Evolutionary conservation across 64 coral and sea anemone genomes (phyloP), one percentile per base, ranked within the genome.

Genomic region (Actinia tenebrosa): DNA sequence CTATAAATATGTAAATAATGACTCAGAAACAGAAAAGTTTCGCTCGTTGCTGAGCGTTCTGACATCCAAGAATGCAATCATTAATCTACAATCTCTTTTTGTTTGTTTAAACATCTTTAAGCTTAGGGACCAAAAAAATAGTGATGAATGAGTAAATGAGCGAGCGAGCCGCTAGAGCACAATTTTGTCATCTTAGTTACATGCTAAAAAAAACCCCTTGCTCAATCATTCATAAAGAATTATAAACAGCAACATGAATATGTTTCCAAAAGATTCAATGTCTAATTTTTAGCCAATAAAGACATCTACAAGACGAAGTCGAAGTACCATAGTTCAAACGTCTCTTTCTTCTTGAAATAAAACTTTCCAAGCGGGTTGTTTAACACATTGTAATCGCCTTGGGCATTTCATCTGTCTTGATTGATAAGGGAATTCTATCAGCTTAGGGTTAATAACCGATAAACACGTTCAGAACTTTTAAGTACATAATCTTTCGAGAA

Each of bases 351-450:
- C 16, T 15, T 16, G 15, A 18, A 18, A 61, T 61, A 61, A 61
- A 61, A 61, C 18, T 61, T 18, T 61, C 60, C 5, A 23, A 66
- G 63, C 63, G 20, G 63, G n/a, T 66, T 66, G 63, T 66, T 66
- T 66, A 23, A 66, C 19, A 66, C 63, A 23, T 66, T 66, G 63
- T 23, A 4, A n/a, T 66, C 63, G 19, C 63, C n/a, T 66, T 10
- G 22, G 63, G 63, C 63, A 66, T 66, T 20, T 66, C 63, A 66
- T 66, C 63, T 66, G 63, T 66, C 63, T 66, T n/a, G n/a, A 66
- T 3, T 23, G 63, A 66, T 66, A 25, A 66, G 63, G 15, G 63
- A 37, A 20, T n/a, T 10, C n/a, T 20, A 66, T 25, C 19, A 66
- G 19, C n/a, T 66, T 22, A n/a, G 7, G 20, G 63, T 66, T n/a